Base-by-base conservation (phyloP, 2,113 vertebrate species). In the Cavia porcellus region DNA sequence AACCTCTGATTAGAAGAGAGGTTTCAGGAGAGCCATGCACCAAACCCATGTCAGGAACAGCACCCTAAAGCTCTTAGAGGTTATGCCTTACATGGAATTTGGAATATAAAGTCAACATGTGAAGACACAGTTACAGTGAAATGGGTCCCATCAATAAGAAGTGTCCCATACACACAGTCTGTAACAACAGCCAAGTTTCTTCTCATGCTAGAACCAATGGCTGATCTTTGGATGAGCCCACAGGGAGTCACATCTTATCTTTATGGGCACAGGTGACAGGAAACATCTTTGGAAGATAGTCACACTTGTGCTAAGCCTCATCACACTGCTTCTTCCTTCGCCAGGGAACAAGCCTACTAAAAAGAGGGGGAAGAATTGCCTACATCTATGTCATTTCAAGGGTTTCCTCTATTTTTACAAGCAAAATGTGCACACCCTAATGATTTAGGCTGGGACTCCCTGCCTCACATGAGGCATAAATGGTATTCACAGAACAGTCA, bases 401-500 rank as follows among this genome's bases (percentile, higher is more conserved):
- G 42, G 28, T 62, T 79, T 77, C 42, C 38, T 75, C 74, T 11
- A 5, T 55, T 83, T 88, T 55, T 38, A 50, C 14, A 84, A 94
- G 79, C 30, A 90, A 86, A 96, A 77, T 42, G 11, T 75, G 72
- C 42, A 13, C 0, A 25, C 14, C 22, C 32, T 50, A 9, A 68
- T 42, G 70, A 25, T 7, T n/a, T 52, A 24, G 50, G 42, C 12
- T 47, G 55, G 38, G 64, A 52, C 74, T 50, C 88, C 64, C 81
- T 47, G 75, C 28, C 91, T 89, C 15, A 42, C 47, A 11, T 35
- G 38, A 83, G 66, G 19, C 11, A 1, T 17, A 47, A 28, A 28
- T 35, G n/a, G 10, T 7, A 11, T 42, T 42, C 17, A 10, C 0
- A 2, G 47, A 61, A 11, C 32, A 22, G 62, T 1, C 4, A 12